Base-by-base conservation (phyloP, 2,797 vertebrate species). In the Crossoptilon crossoptilon region DNA sequence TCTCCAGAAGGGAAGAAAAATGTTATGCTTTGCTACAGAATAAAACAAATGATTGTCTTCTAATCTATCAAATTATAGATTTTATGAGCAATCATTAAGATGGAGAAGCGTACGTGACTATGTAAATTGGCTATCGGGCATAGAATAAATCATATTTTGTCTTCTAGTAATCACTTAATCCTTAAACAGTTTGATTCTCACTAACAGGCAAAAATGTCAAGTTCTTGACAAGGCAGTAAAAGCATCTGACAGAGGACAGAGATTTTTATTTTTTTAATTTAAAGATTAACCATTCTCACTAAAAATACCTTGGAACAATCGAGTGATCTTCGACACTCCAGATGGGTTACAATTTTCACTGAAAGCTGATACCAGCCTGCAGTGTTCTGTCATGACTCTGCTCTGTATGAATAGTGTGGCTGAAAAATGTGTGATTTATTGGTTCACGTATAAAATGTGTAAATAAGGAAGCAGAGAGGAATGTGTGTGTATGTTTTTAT, bases 281-380 rank as follows among this genome's bases (percentile, higher is more conserved):
- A 49, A 90, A 86, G 70, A 75, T 35, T 31, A 79, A 67, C 70
- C 93, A 93, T 69, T 60, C 49, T 58, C 88, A 51, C 87, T 91
- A 95, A 96, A 96, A 95, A 94, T 92, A 92, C 68, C 77, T 80
- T 2, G 3, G 86, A 95, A 94, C 41, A 80, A 91, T 86, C 79
- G 87, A 63, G 88, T 91, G 79, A 90, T 94, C 83, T 74, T 88
- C 82, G 75, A 51, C 63, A 55, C 68, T 75, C 64, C 91, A 78
- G 75, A 80, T 84, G 78, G 70, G 14, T 76, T 87, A 67, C 67
- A 75, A 93, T 86, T 87, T 93, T 85, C 49, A 43, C 82, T 68
- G 89, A 95, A 95, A 94, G 82, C 85, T 88, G 89, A 87, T 92
- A 88, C 84, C 48, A 90, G 64, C 67, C 64, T 84, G 64, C 83